Base-by-base conservation (phyloP, 2,797 vertebrate species). In the Myioborus melanocephalus region DNA sequence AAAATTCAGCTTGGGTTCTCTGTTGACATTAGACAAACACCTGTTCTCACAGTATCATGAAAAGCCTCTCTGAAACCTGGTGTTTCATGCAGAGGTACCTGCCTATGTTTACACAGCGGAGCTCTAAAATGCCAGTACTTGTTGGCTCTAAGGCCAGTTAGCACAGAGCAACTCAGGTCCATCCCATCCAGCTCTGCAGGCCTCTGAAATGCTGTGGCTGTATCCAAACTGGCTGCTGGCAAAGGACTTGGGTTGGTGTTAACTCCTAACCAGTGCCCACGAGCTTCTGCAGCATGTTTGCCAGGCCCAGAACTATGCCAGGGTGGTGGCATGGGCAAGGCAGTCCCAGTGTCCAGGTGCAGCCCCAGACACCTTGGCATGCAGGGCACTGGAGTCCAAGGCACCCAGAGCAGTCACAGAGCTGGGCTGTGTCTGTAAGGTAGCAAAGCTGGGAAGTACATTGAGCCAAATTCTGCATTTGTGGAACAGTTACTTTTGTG, bases 341-440 rank as follows among this genome's bases (percentile, higher is more conserved):
- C 63, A 53, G 46, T 34, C 26, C 24, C 56, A 66, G 49, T 1
- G 1, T 3, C 28, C 55, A 32, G 41, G 68, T 0, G 0, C 34
- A 44, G 24, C 32, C 68, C 37, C 22, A 46, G 39, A 14, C 35
- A n/a, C 3, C 4, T 26, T 0, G 1, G 9, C 20, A 18, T 4
- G 9, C 17, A 37, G 37, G 3, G 17, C 21, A 35, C 21, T 3
- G 12, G 34, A 21, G 16, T 4, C 8, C 47, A 37, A 22, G 43
- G 66, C n/a, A 46, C 1, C 1, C 0, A 35, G 30, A 68, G 19
- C 0, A 17, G n/a, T 26, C 59, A 55, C 52, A 57, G 70, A 83
- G 56, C 32, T 6, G 0, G 27, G 43, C 39, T n/a, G 10, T 13
- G 16, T 9, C 68, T 60, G 55, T 7, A 72, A 72, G 52, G 28